These are phyloP conservation scores for Pica pica DNA, from an alignment of 2,113 vertebrate genomes.

Conservation along the genomic window DNA sequence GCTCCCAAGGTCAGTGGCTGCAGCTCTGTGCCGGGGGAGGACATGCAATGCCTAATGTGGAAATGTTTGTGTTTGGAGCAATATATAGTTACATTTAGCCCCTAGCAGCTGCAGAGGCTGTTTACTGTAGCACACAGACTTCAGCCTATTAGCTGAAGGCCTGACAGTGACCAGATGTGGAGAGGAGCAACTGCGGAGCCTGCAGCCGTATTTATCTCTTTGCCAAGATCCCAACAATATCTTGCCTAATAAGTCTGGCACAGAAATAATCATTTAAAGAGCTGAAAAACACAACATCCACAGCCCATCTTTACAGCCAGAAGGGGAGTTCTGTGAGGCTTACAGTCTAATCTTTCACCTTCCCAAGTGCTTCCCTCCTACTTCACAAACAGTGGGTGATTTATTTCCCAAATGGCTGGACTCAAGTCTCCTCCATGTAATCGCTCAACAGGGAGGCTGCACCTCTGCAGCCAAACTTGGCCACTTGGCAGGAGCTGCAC, in stretches of 20 bases:
- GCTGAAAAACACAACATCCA: constrained; percentile 44
- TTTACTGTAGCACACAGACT: constrained; percentile 36
- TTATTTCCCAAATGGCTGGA: constrained; percentile 32
- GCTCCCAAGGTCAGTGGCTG: constrained; percentile 24
- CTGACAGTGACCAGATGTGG: constrained; percentile 68
- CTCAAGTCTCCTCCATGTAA: background rate
- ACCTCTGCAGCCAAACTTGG: background rate
- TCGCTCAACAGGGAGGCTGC: background rate
- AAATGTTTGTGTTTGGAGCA: constrained; percentile 66
- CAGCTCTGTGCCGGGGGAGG: background rate
- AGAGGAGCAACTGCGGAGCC: background rate
- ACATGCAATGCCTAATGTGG: constrained; percentile 66
- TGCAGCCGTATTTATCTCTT: background rate
- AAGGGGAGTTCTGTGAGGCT: constrained; percentile 31
- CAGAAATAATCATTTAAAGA: constrained; percentile 62
- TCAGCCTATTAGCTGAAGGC: constrained; percentile 8
- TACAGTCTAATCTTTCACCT: constrained; percentile 14
- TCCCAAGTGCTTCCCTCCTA: constrained; percentile 38
- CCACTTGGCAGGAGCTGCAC: background rate
- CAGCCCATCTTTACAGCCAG: constrained; percentile 50
- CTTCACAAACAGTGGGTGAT: constrained; percentile 50
- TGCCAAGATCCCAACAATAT: constrained; percentile 63
- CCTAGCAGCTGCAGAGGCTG: constrained; percentile 31
- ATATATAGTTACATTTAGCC: constrained; percentile 27
- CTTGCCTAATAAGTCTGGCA: constrained; percentile 70